phyloP scores from a whole-genome alignment of 2,888 invertebrate species.

The Cantharis nigra region DNA sequence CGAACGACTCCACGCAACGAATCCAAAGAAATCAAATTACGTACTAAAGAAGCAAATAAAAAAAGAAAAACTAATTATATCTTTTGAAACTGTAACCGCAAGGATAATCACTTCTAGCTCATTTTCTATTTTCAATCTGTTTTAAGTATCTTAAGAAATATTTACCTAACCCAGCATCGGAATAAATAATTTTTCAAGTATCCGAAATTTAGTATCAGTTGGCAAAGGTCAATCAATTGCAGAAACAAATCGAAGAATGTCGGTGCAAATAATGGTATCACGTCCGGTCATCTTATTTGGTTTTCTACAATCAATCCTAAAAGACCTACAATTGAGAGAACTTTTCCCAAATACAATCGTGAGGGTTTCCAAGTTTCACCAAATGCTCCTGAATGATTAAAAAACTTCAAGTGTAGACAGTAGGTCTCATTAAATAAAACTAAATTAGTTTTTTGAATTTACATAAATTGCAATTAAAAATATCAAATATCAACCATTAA shows the following conservation, averaged over 20 bases:
- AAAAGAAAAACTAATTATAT: not conserved
- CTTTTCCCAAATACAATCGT: not conserved
- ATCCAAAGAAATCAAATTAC: constrained; percentile 1
- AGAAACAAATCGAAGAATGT: not conserved
- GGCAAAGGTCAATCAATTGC: not conserved
- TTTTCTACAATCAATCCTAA: not conserved
- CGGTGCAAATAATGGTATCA: not conserved
- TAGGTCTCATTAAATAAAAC: not conserved
- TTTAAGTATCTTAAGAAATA: not conserved
- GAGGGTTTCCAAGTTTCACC: not conserved
- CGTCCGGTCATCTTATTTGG: not conserved
- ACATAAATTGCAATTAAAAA: not conserved
- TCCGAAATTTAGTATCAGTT: not conserved
- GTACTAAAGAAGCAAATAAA: constrained; percentile 1
- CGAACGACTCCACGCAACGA: constrained; percentile 5
- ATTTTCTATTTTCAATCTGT: not conserved
- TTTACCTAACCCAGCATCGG: not conserved
- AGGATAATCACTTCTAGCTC: not conserved
- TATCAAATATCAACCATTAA: not conserved
- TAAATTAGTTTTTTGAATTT: not conserved
- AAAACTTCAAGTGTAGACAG: not conserved
- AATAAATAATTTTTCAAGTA: not conserved
- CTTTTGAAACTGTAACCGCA: not conserved
- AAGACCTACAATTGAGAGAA: not conserved
- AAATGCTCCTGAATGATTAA: not conserved